Evolutionary conservation across 2,888 invertebrate genomes (phyloP), one percentile per base, ranked within the genome.

Genomic region (Branchipolynoe longqiensis): DNA sequence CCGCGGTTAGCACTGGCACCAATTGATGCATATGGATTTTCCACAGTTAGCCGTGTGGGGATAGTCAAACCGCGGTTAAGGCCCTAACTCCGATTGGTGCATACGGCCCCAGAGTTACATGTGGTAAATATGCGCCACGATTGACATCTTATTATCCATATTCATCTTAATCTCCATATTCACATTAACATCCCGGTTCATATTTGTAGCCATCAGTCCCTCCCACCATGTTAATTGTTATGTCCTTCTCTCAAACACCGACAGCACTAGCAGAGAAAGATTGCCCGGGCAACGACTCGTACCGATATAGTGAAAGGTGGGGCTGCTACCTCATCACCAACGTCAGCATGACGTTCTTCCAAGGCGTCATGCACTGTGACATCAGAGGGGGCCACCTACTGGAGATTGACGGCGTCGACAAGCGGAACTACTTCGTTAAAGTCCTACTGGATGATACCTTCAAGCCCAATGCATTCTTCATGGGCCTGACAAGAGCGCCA

Each of bases 291-390:
- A 18, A 18, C 0, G 38, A 18, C 36, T 62, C n/a, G n/a, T 48
- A 36, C 69, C 69, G 36, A 31, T 78, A 78, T 33, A 14, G 48
- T n/a, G 41, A 25, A 12, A n/a, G 25, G 1, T 78, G 78, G 78
- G 78, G 78, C 1, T 78, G 78, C 18, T 78, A 48, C 48, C 8
- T 6, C 28, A 18, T 78, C 2, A 28, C 48, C 78, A 78, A 78
- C 78, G 6, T 1, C 78, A 41, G 48, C 25, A 78, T 78, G 78
- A 25, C 78, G 28, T 78, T 78, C 31, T 78, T 41, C 28, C 14
- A n/a, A 14, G 78, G 48, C 41, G 48, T 41, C 41, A 48, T 0
- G 48, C 48, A 78, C 78, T 78, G 78, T 28, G 28, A 78, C 54
- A 1, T 6, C 8, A 1, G 41, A 4, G 33, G 33, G 1, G 78